Conservation (phyloP, 2,888 invertebrate species). For the Cosmorhoe ocellata region DNA sequence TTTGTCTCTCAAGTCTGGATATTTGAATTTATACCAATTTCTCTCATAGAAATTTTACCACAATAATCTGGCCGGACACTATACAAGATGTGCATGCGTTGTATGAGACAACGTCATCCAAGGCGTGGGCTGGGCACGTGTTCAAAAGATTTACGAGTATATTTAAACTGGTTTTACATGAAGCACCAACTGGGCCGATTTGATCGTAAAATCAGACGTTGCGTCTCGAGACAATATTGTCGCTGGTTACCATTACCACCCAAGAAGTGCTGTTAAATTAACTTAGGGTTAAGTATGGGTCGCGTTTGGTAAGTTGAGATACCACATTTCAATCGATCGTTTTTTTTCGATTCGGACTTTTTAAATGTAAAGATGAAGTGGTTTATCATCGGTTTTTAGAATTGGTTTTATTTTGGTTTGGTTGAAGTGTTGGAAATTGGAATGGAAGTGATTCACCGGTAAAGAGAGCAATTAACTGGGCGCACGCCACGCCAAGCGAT, state of each 20-base stretch:
- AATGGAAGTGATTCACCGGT: slow-evolving; percentile 59
- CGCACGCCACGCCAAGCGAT: slow-evolving; percentile 57
- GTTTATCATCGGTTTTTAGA: slow-evolving; percentile 39
- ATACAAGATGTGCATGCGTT: slow-evolving; percentile 38
- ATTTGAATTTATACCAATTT: slow-evolving; percentile 4
- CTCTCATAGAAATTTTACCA: slow-evolving; percentile 12
- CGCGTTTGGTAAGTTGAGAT: slow-evolving; percentile 42
- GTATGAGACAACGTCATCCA: slow-evolving; percentile 52
- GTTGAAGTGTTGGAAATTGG: slow-evolving; percentile 47
- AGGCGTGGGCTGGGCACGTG: slow-evolving; percentile 70
- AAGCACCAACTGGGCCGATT: slow-evolving; percentile 73
- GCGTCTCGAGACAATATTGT: slow-evolving; percentile 73
- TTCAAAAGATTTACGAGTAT: slow-evolving; percentile 75
- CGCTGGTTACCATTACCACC: slow-evolving; percentile 73
- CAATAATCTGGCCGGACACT: slow-evolving; percentile 22
- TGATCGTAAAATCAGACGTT: slow-evolving; percentile 77
- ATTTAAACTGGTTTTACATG: slow-evolving; percentile 79
- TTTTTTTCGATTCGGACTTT: slow-evolving; percentile 23
- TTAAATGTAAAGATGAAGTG: slow-evolving; percentile 33
- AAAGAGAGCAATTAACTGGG: slow-evolving; percentile 68
- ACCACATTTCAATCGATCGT: slow-evolving; percentile 36
- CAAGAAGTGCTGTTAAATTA: slow-evolving; percentile 69
- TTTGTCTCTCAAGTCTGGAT: neutral
- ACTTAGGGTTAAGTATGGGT: slow-evolving; percentile 68
- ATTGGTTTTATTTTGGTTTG: slow-evolving; percentile 37